Conservation (phyloP, 2,113 vertebrate species). For the Ictidomys tridecemlineatus region DNA sequence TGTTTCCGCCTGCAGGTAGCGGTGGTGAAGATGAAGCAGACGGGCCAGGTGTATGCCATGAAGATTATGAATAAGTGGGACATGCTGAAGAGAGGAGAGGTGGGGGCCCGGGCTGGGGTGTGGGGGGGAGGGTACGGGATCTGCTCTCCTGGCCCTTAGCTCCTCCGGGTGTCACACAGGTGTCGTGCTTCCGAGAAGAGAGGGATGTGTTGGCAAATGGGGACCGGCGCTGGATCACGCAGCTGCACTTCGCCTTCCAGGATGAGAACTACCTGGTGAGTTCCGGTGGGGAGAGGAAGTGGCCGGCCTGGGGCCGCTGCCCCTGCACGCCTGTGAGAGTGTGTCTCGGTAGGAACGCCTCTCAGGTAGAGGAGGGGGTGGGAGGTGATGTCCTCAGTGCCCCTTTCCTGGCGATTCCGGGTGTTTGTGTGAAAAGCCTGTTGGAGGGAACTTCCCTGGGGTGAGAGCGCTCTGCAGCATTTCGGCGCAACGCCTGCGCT, state of each 20-base stretch:
- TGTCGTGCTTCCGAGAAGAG: constrained; percentile 93
- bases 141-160: neutral
- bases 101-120: constrained; percentile 70
- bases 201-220: constrained; percentile 92
- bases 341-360: neutral
- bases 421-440: too few relatives aligned
- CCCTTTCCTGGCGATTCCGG: neutral
- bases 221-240: constrained; percentile 92
- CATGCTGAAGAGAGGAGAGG: constrained; percentile 92
- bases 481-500: neutral
- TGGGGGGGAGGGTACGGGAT: neutral
- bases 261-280: constrained; percentile 93
- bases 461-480: neutral
- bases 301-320: neutral
- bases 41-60: constrained; percentile 92
- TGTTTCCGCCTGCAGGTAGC: constrained; percentile 87
- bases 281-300: neutral
- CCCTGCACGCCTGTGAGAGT: neutral
- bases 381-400: neutral
- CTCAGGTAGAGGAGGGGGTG: neutral
- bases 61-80: constrained; percentile 96
- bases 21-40: constrained; percentile 90
- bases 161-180: constrained; percentile 78
- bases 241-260: constrained; percentile 93
- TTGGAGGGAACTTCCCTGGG: neutral